Percentiles rank a stretch among this genome's conserved stretches.
Conservation (phyloP, 2,888 invertebrate genomes). For the Drosophila acutilabella region DNA sequence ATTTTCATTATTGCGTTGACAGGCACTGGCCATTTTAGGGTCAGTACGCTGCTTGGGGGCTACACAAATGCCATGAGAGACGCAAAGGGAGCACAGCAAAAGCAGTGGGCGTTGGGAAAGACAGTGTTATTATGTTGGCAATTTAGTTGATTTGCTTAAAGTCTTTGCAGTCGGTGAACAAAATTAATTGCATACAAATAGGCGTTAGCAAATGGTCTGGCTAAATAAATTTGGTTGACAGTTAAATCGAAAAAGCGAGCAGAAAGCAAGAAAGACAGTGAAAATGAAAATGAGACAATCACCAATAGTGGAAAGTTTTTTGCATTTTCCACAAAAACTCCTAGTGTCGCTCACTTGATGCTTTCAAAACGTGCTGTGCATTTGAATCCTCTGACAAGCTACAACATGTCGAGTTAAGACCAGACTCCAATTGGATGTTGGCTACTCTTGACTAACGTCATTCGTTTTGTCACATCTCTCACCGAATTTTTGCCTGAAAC, state of each 20-base stretch:
- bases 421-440: not conserved
- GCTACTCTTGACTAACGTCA: not conserved
- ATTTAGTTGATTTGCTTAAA: conserved; percentile 66
- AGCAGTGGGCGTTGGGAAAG: not conserved
- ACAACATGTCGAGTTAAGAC: conserved; percentile 15
- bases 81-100: too few species aligned
- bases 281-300: conserved; percentile 40
- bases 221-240: conserved; percentile 33
- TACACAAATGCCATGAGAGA: not conserved
- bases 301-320: conserved; percentile 34
- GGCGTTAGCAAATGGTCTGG: conserved; percentile 42
- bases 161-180: conserved; percentile 41
- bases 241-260: not conserved
- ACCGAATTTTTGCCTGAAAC: not conserved
- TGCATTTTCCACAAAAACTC: conserved; percentile 36
- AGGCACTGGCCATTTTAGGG: conserved; percentile 54
- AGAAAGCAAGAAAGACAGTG: not conserved
- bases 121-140: conserved; percentile 43
- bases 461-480: conserved; percentile 8
- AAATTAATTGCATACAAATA: conserved; percentile 77
- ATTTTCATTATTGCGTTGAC: conserved; percentile 73
- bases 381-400: conserved; percentile 24
- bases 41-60: conserved; percentile 10
- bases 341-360: conserved; percentile 13
- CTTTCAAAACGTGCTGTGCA: conserved; percentile 43